A percentile compares a stretch with the other conserved stretches of the same genome.
phyloP scores from a whole-genome alignment of 2,797 vertebrate genomes.

The Gallirallus australis region DNA sequence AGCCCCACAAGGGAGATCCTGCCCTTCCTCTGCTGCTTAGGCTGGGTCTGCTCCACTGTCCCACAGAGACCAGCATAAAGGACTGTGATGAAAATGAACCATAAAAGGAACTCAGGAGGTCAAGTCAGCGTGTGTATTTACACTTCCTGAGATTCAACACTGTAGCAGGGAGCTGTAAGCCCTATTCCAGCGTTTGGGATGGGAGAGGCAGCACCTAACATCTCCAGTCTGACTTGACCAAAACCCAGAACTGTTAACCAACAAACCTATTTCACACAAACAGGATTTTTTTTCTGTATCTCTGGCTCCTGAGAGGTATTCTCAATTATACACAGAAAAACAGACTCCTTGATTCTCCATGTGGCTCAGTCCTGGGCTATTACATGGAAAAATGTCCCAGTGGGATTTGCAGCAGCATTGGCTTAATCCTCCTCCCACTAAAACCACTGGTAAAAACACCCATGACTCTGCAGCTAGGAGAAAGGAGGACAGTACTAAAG shows the following conservation, averaged over 20 bases:
- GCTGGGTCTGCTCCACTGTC: neutral
- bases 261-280: neutral
- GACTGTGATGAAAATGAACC: slow-evolving; percentile 65
- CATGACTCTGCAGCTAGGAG: neutral
- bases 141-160: rapidly evolving
- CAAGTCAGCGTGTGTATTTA: neutral
- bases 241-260: neutral
- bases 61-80: slow-evolving; percentile 39
- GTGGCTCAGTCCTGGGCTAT: neutral
- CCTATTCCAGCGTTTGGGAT: neutral
- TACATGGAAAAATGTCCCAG: neutral
- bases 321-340: neutral
- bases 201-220: neutral
- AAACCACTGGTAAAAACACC: neutral
- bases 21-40: slow-evolving; percentile 36
- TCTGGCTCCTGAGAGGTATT: neutral
- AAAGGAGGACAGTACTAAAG: neutral
- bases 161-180: neutral
- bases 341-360: neutral
- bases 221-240: neutral
- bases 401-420: neutral
- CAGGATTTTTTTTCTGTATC: neutral
- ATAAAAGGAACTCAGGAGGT: slow-evolving; percentile 53
- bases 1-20: slow-evolving; percentile 57
- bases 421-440: neutral